Conservation (phyloP, 1,140 invertebrate genomes). For the Bombus confusus region DNA sequence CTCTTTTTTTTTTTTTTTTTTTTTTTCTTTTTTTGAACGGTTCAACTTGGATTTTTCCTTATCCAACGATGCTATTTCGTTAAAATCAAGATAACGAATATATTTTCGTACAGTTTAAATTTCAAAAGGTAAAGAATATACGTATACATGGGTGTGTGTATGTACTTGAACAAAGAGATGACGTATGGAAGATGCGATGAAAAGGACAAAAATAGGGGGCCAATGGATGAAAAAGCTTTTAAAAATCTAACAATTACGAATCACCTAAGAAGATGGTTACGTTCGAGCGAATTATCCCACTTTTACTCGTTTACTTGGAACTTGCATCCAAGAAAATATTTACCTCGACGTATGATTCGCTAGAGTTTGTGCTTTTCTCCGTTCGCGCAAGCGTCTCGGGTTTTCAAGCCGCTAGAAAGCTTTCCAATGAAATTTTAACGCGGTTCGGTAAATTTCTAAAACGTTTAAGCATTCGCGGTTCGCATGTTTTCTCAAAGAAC, state of each 20-base stretch:
- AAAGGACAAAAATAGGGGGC: constrained; percentile 29
- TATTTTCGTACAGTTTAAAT: neutral
- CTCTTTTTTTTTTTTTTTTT: neutral
- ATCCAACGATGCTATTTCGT: neutral
- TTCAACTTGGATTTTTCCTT: neutral
- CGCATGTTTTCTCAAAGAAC: constrained; percentile 3
- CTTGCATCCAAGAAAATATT: constrained; percentile 1
- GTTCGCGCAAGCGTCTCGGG: neutral
- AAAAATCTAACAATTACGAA: constrained; percentile 60
- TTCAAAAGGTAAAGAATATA: neutral
- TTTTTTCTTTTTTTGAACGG: too few species aligned
- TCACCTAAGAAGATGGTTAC: constrained; percentile 48
- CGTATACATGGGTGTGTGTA: constrained; percentile 3
- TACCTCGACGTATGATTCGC: too few species aligned
- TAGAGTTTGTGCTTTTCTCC: rapidly evolving
- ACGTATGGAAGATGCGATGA: constrained; percentile 1
- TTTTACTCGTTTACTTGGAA: neutral
- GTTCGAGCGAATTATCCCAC: constrained; percentile 36
- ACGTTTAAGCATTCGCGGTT: neutral
- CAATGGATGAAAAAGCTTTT: constrained; percentile 57
- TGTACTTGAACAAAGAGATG: constrained; percentile 45
- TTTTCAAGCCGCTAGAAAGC: neutral
- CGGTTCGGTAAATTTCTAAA: neutral
- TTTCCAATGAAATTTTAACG: neutral
- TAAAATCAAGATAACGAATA: constrained; percentile 35